These are phyloP conservation scores for Latheticus oryzae DNA, from an alignment of 2,888 invertebrate genomes.

Conservation along the genomic window DNA sequence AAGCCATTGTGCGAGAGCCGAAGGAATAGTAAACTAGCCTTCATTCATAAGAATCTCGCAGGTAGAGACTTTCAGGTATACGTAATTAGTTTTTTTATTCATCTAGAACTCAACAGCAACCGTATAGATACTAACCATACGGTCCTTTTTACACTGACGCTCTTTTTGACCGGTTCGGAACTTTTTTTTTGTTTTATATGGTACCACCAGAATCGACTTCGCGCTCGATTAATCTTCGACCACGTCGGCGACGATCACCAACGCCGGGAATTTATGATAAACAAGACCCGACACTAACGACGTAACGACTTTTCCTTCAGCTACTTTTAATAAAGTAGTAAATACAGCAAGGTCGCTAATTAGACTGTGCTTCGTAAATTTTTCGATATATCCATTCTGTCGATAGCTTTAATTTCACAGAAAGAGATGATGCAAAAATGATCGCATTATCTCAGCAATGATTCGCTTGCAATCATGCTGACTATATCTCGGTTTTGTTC, in stretches of 20 bases:
- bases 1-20: slow-evolving; percentile 45
- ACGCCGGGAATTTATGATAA: slow-evolving; percentile 13
- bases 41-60: slow-evolving; percentile 65
- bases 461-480: slow-evolving; percentile 40
- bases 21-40: slow-evolving; percentile 59
- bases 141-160: slow-evolving; percentile 39
- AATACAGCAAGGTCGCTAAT: slow-evolving; percentile 43
- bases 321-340: slow-evolving; percentile 40
- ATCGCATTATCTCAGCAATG: slow-evolving; percentile 42
- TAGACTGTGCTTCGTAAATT: slow-evolving; percentile 40
- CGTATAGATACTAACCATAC: slow-evolving; percentile 44
- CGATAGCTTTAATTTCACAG: slow-evolving; percentile 32
- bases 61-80: slow-evolving; percentile 61
- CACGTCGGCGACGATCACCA: slow-evolving; percentile 22
- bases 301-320: slow-evolving; percentile 19
- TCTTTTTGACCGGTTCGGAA: slow-evolving; percentile 60
- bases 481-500: slow-evolving; percentile 26
- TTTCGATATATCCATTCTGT: slow-evolving; percentile 17
- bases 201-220: slow-evolving; percentile 48
- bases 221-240: slow-evolving; percentile 36
- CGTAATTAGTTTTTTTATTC: slow-evolving; percentile 63
- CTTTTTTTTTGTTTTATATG: slow-evolving; percentile 46
- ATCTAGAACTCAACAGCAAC: slow-evolving; percentile 38
- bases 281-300: slow-evolving; percentile 19
- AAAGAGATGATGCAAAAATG: slow-evolving; percentile 45